Percentiles rank a stretch among this genome's conserved stretches.
phyloP scores from a whole-genome alignment of 2,888 invertebrate species.

The Apomyelois bistriatella region DNA sequence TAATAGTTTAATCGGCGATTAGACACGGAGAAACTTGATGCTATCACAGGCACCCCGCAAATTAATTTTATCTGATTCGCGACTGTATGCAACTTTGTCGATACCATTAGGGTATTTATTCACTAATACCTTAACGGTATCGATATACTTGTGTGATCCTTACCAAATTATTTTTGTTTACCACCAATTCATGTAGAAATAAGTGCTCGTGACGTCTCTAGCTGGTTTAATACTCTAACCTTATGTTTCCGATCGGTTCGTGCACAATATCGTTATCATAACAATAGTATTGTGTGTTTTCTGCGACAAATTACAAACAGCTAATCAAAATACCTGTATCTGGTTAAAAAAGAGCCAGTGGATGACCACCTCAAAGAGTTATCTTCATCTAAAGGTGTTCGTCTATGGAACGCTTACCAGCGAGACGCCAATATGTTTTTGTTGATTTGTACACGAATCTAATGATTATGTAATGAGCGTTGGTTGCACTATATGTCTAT shows the following conservation, averaged over 20 bases:
- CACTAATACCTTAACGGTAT: neutral
- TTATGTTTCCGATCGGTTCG: too few relatives aligned
- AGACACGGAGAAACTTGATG: neutral
- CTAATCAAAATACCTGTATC: too few relatives aligned
- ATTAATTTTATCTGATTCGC: constrained; percentile 7
- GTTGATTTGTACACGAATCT: neutral
- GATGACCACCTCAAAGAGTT: neutral
- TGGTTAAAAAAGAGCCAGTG: neutral
- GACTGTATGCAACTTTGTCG: constrained; percentile 5
- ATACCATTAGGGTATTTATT: neutral
- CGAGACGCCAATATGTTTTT: neutral
- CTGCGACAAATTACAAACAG: too few relatives aligned
- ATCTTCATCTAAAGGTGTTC: neutral
- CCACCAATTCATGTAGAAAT: too few relatives aligned
- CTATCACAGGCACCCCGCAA: neutral
- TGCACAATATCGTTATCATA: too few relatives aligned
- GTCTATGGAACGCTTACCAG: neutral
- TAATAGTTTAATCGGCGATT: constrained; percentile 10
- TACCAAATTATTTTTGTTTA: too few relatives aligned
- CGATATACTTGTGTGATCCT: too few relatives aligned
- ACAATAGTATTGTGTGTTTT: too few relatives aligned
- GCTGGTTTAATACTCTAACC: too few relatives aligned
- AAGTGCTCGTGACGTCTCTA: too few relatives aligned
- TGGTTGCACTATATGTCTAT: neutral
- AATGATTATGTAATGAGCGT: neutral